These are phyloP conservation scores for Drosophila rellima DNA, from an alignment of 2,888 invertebrate genomes.

Conservation along the genomic window DNA sequence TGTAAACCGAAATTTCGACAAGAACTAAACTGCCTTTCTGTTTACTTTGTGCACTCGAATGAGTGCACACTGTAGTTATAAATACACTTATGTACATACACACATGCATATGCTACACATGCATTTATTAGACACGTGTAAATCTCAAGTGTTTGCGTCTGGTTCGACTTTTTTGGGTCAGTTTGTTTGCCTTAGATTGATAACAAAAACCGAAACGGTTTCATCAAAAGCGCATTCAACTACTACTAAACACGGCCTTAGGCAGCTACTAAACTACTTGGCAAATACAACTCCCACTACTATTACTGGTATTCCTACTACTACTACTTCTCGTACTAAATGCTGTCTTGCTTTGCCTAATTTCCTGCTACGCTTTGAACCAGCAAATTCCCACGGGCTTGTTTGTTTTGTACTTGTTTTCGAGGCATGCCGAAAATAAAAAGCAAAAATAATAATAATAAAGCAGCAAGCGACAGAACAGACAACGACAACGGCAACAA, in stretches of 20 bases:
- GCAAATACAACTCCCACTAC: conserved; percentile 2
- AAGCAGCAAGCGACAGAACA: conserved; percentile 21
- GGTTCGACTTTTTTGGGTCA: conserved; percentile 35
- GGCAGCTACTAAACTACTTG: conserved; percentile 6
- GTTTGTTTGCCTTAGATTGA: conserved; percentile 44
- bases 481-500: background rate
- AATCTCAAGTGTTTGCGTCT: conserved; percentile 26
- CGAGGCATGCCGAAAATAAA: conserved; percentile 35
- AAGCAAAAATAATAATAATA: conserved; percentile 27
- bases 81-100: background rate
- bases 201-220: conserved; percentile 19
- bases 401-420: conserved; percentile 74
- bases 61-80: conserved; percentile 12
- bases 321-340: conserved; percentile 25
- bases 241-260: conserved; percentile 2
- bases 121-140: conserved; percentile 33
- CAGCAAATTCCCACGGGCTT: conserved; percentile 71
- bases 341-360: conserved; percentile 39
- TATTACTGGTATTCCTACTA: background rate
- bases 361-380: conserved; percentile 45
- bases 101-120: background rate
- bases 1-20: background rate
- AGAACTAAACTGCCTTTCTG: background rate
- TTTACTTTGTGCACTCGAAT: background rate
- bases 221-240: conserved; percentile 22